Conservation (phyloP, 2,797 vertebrate genomes). For the Crypturellus tataupa region DNA sequence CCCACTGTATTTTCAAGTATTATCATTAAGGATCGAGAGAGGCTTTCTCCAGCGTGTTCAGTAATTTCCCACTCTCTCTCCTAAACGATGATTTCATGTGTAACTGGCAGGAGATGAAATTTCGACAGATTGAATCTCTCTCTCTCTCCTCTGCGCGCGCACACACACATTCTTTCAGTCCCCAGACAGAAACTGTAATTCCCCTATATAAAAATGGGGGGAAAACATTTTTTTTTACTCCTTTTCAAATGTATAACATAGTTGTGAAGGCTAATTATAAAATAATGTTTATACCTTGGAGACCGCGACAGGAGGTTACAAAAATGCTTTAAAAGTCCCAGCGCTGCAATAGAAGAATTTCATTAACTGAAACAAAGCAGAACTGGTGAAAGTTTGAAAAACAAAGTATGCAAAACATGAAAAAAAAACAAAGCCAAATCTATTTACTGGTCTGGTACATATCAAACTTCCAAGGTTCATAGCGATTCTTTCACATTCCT, state of each 20-base stretch:
- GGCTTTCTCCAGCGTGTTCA: conserved; percentile 65
- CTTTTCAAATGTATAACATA: conserved; percentile 82
- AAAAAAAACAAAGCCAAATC: conserved; percentile 58
- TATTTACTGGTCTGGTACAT: conserved; percentile 63
- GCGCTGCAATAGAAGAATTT: conserved; percentile 82
- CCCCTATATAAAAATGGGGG: conserved; percentile 78
- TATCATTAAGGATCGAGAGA: conserved; percentile 78
- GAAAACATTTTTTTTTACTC: conserved; percentile 75
- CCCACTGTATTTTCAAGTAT: conserved; percentile 51
- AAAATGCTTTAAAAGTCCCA: conserved; percentile 84
- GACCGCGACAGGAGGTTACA: conserved; percentile 79
- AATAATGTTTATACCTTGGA: conserved; percentile 86
- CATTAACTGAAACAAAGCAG: conserved; percentile 85
- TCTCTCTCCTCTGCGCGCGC: conserved; percentile 39
- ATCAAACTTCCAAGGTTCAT: conserved; percentile 61
- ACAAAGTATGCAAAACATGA: conserved; percentile 75
- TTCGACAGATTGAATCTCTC: conserved; percentile 75
- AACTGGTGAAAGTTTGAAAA: conserved; percentile 80
- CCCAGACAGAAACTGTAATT: conserved; percentile 80
- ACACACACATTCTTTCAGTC: conserved; percentile 74
- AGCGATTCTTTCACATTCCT: conserved; percentile 65
- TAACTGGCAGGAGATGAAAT: conserved; percentile 79
- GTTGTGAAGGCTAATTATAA: conserved; percentile 87
- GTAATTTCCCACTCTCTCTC: conserved; percentile 64
- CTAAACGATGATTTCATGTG: conserved; percentile 70